These are phyloP conservation scores for Galerucella nymphaeae DNA, from an alignment of 2,888 invertebrate species.

Conservation along the genomic window DNA sequence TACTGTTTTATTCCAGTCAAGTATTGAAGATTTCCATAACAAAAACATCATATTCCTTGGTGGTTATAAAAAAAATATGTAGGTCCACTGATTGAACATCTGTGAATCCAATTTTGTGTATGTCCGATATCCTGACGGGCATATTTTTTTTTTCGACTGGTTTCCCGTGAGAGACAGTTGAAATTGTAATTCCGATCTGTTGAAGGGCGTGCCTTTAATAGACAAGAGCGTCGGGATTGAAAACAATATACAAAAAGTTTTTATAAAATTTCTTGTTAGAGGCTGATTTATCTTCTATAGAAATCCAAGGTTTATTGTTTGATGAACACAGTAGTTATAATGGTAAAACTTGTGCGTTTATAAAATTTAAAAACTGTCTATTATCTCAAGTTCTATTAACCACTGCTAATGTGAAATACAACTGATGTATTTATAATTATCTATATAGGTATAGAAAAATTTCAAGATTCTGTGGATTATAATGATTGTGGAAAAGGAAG, in stretches of 20 bases:
- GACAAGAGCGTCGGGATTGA: neutral
- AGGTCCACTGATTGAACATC: neutral
- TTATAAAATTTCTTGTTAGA: neutral
- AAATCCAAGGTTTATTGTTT: neutral
- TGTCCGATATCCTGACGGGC: neutral
- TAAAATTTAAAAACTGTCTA: too few relatives aligned
- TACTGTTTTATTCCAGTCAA: too few relatives aligned
- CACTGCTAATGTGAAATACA: too few relatives aligned
- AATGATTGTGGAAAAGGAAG: neutral
- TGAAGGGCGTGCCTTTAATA: neutral
- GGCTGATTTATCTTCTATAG: too few relatives aligned
- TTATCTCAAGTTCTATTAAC: too few relatives aligned
- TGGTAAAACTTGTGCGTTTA: too few relatives aligned
- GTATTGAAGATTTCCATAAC: neutral
- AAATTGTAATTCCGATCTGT: neutral
- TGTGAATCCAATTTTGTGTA: neutral
- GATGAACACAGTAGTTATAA: neutral
- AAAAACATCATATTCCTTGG: neutral
- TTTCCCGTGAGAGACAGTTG: constrained; percentile 1
- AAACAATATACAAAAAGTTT: neutral
- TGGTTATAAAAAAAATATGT: neutral
- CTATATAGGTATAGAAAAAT: too few relatives aligned
- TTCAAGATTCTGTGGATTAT: too few relatives aligned
- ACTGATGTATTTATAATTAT: too few relatives aligned
- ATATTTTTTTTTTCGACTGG: neutral